Percentiles rank a stretch among this genome's conserved stretches.
Evolutionary conservation across 1,140 invertebrate genomes (phyloP).

Genomic region (Holcopasites calliopsidis): DNA sequence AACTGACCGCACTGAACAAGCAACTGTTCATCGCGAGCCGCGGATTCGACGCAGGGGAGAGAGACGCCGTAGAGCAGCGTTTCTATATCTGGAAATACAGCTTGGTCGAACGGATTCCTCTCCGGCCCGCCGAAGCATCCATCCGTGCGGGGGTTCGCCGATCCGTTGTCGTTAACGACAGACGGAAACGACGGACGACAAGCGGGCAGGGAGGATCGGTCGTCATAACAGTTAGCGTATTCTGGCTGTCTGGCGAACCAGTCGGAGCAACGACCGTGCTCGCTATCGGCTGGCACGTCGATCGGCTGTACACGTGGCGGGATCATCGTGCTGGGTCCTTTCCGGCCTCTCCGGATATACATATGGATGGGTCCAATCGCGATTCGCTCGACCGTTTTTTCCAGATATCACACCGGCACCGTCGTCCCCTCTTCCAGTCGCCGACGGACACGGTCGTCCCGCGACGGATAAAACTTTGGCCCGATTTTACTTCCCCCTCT

Average conservation of each 20-base stretch:
- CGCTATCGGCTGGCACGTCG: neutral
- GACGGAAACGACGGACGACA: neutral
- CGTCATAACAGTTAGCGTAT: neutral
- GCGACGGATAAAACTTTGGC: slow-evolving; percentile 27
- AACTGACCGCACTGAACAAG: neutral
- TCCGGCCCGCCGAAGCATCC: too few species aligned
- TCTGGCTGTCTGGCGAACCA: slow-evolving; percentile 13
- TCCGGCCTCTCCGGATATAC: neutral
- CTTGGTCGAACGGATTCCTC: neutral
- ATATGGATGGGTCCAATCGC: too few species aligned
- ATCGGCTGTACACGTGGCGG: slow-evolving; percentile 30
- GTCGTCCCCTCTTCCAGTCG: slow-evolving; percentile 1
- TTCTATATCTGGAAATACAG: fast-evolving
- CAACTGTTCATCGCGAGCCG: neutral
- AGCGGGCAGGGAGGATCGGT: neutral
- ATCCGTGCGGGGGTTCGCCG: neutral
- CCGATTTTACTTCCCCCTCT: slow-evolving; percentile 1
- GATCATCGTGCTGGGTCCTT: slow-evolving; percentile 17
- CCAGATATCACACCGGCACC: too few species aligned
- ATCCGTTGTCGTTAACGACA: neutral
- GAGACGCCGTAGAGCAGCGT: neutral
- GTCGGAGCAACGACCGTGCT: slow-evolving; percentile 41
- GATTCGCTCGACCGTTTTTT: neutral
- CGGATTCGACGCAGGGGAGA: neutral
- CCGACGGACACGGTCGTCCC: neutral